Evolutionary conservation across 2,797 vertebrate genomes (phyloP), one percentile per base, ranked within the genome.

Genomic region (Gorsachius magnificus): DNA sequence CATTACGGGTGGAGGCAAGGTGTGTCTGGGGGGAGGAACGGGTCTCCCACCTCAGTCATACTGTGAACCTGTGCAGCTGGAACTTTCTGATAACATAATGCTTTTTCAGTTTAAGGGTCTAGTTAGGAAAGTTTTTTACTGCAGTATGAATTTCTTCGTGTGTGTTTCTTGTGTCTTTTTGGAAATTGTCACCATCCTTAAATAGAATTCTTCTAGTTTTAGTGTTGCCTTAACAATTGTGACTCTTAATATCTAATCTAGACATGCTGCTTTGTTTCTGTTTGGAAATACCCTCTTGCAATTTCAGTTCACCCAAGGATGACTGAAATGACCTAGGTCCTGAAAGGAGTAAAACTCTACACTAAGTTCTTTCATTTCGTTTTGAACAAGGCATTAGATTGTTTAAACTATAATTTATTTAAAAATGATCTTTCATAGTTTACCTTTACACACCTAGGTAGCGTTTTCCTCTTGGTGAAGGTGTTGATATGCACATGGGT

Each of bases 61-160:
- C 69, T 69, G 78, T n/a, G 79, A 96, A 82, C 93, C 88, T 69
- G 91, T 19, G 58, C 68, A 66, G 90, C 89, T 87, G 89, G 89
- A 91, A 91, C 35, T n/a, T 35, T 26, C 63, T 61, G 41, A 43
- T 56, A 89, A 6, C 61, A 21, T 28, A 15, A 16, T 58, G 41
- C 53, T 89, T 83, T 64, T 51, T 46, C 60, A 77, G 22, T 29
- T n/a, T 33, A 60, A 8, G 74, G 41, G 24, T 41, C 17, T 13
- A 53, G 58, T 2, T 5, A 29, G 57, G 41, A 56, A 70, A 10
- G 11, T 4, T 45, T 45, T 72, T 58, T 15, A 58, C 63, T 68
- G 29, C 31, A 41, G 45, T 16, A 16, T n/a, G 29, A 48, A 43
- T 54, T 25, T 31, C 38, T 72, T 25, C 33, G 29, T 46, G 48